Evolutionary conservation across 1,140 invertebrate genomes (phyloP), one percentile per base, ranked within the genome.

Genomic region (Helicoverpa zea): DNA sequence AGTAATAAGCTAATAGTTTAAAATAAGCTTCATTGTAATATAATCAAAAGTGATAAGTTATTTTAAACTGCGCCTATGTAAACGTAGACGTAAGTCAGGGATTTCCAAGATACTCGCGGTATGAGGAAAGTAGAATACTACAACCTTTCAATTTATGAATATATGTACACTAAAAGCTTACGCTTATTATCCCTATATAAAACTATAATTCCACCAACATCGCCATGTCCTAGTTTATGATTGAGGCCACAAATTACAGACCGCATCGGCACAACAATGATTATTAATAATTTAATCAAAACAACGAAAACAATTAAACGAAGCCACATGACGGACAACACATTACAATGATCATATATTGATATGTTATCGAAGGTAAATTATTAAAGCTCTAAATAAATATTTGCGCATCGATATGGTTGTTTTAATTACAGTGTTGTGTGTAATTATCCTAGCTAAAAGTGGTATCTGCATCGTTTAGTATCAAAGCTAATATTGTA

Each of bases 361-460:
- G 64, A 68, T 47, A 47, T 68, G 64, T 68, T 51, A 68, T 51
- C 64, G 47, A 11, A 16, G 16, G 49, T 49, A 51, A 47, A 51
- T 51, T 68, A 18, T 68, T 43, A 51, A 14, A 30, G 11, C n/a
- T 23, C 43, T 43, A 10, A 43, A 11, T 64, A 64, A 64, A 63
- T 35, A 29, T 64, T 18, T 58, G 4, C 16, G 2, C 3, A 18
- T 9, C n/a, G 5, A 58, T 16, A 58, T 18, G 35, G 35, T 43
- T 43, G 35, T 43, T 43, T 9, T 43, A 43, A 43, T 58, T 18
- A 14, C 7, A 18, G 18, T 9, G 16, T 10, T 58, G 3, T 58
- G 4, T 18, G 56, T 9, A 5, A 35, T 35, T 43, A 9, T 9
- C 9, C 35, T 43, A 43, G 1, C 35, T 43, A 43, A 43, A 43